Conservation (phyloP, 1,140 invertebrate species). For the Drosophila suzukii region DNA sequence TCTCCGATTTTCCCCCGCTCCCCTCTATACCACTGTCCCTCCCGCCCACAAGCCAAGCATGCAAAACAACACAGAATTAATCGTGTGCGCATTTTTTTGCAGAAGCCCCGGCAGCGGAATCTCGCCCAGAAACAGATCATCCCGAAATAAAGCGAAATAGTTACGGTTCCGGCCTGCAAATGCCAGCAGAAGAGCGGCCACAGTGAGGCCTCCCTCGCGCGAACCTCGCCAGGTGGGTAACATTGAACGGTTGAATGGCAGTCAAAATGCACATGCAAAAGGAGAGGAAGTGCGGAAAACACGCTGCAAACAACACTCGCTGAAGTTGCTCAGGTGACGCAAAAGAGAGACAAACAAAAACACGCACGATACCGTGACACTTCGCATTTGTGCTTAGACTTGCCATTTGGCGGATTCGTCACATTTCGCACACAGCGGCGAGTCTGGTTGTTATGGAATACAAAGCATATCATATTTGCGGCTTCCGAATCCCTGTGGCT, state of each 20-base stretch:
- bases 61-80: slow-evolving; percentile 23
- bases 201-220: slow-evolving; percentile 19
- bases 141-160: slow-evolving; percentile 2
- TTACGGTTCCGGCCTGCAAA: slow-evolving; percentile 9
- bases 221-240: slow-evolving; percentile 20
- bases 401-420: slow-evolving; percentile 31
- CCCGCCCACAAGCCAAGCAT: background rate
- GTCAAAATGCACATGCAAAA: background rate
- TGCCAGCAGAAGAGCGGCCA: slow-evolving; percentile 7
- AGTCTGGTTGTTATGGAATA: slow-evolving; percentile 1
- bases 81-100: slow-evolving; percentile 18
- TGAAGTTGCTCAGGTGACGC: slow-evolving; percentile 34
- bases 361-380: slow-evolving; percentile 20
- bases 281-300: background rate
- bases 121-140: background rate
- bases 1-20: background rate
- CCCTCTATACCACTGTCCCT: background rate
- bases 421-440: slow-evolving; percentile 15
- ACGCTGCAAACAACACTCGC: slow-evolving; percentile 21
- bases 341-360: slow-evolving; percentile 17
- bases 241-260: background rate
- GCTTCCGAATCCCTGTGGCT: background rate
- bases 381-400: slow-evolving; percentile 35
- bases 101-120: slow-evolving; percentile 15
- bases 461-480: background rate